phyloP scores from a whole-genome alignment of 2,888 invertebrate species.

The Diloba caeruleocephala region DNA sequence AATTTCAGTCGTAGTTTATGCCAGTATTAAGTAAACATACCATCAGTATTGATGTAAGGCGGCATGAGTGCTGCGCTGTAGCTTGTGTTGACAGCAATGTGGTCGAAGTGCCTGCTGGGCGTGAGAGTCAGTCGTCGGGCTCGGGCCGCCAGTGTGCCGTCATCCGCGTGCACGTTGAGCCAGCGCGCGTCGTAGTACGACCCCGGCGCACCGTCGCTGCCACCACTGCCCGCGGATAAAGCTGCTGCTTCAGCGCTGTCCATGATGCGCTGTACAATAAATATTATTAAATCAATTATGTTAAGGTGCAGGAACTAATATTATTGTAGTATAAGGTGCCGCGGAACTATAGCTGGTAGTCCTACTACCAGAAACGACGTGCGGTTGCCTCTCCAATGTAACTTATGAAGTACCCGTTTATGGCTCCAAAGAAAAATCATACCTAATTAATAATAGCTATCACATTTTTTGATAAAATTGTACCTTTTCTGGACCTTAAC shows the following conservation, averaged over 20 bases:
- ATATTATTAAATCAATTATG: background rate
- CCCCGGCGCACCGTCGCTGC: conserved; percentile 88
- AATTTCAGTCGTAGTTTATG: background rate
- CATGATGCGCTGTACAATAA: conserved; percentile 93
- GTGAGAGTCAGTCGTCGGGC: conserved; percentile 92
- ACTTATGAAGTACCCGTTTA: too few relatives aligned
- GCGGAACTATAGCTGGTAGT: too few relatives aligned
- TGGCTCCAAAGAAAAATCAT: too few relatives aligned
- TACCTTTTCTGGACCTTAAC: too few relatives aligned
- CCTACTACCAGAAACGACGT: too few relatives aligned
- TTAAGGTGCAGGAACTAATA: too few relatives aligned
- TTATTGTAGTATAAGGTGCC: too few relatives aligned
- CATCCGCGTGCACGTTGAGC: conserved; percentile 93
- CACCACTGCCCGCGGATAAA: conserved; percentile 89
- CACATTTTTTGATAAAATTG: too few relatives aligned
- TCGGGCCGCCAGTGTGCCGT: conserved; percentile 92
- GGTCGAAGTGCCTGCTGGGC: conserved; percentile 95
- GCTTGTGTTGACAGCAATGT: conserved; percentile 94
- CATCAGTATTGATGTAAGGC: conserved; percentile 92
- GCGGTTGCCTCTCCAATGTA: too few relatives aligned
- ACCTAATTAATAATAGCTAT: too few relatives aligned
- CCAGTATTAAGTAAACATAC: conserved; percentile 70
- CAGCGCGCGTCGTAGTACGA: conserved; percentile 95
- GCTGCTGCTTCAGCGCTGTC: conserved; percentile 97
- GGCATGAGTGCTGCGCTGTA: conserved; percentile 97